Evolutionary conservation across 2,888 invertebrate genomes (phyloP).

Genomic region (Schizaphis graminum): DNA sequence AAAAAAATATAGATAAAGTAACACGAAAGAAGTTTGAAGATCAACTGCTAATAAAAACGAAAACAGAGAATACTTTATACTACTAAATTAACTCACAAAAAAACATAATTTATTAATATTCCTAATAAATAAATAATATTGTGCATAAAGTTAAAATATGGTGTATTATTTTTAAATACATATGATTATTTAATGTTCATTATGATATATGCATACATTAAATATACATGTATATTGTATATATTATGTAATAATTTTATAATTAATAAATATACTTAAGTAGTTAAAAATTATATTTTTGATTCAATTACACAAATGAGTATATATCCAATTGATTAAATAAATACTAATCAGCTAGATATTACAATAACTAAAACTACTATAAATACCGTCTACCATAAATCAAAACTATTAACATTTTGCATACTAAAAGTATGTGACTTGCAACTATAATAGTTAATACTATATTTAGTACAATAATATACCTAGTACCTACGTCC

Average conservation of each 20-base stretch:
- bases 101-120: not conserved
- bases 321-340: not conserved
- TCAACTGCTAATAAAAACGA: not conserved
- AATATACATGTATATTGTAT: not conserved
- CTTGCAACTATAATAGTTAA: not conserved
- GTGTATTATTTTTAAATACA: not conserved
- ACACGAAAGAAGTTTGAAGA: not conserved
- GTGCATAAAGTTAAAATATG: not conserved
- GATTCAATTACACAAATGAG: not conserved
- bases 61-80: not conserved
- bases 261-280: not conserved
- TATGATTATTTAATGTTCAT: conserved; percentile 30
- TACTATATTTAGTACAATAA: not conserved
- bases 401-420: not conserved
- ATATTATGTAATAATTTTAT: not conserved
- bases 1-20: not conserved
- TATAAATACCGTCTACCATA: not conserved
- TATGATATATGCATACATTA: conserved; percentile 3
- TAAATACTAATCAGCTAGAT: not conserved
- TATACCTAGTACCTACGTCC: not conserved
- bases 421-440: not conserved
- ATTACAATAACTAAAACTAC: not conserved
- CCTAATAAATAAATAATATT: not conserved
- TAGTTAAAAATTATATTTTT: not conserved
- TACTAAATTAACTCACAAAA: not conserved